These are phyloP conservation scores for Acanthosepion pharaonis DNA, from an alignment of 2,888 invertebrate species.

Conservation along the genomic window DNA sequence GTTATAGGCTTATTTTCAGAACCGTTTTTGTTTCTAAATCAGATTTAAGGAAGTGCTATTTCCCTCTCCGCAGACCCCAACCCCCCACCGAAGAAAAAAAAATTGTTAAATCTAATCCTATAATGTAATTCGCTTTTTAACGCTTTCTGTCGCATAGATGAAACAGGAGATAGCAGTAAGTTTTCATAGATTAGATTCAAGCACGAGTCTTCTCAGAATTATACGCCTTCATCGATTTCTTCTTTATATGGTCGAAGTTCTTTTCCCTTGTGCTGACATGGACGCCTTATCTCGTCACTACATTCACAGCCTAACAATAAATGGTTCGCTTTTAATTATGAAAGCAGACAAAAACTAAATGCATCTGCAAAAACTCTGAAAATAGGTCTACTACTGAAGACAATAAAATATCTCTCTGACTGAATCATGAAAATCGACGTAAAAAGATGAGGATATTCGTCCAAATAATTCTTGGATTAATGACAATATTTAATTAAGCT, in stretches of 20 bases:
- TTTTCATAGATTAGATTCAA: background rate
- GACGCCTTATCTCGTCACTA: background rate
- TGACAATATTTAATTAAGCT: too few relatives aligned
- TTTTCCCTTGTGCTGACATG: background rate
- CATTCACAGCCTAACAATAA: background rate
- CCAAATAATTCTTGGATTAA: too few relatives aligned
- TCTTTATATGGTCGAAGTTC: background rate
- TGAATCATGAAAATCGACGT: too few relatives aligned
- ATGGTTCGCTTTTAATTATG: background rate
- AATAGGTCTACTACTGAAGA: too few relatives aligned
- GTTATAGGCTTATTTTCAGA: background rate
- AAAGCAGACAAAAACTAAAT: background rate
- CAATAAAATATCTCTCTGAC: too few relatives aligned
- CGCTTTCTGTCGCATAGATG: background rate
- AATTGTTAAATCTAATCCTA: background rate
- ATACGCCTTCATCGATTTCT: background rate
- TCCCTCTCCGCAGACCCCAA: background rate
- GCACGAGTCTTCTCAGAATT: background rate
- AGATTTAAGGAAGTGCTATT: slow-evolving; percentile 33
- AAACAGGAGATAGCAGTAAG: background rate
- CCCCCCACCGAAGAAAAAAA: background rate
- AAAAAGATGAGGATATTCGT: too few relatives aligned
- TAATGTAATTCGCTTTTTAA: slow-evolving; percentile 16
- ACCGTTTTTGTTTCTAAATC: background rate
- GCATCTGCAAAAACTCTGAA: background rate